These are phyloP conservation scores for Bombyx mandarina DNA, from an alignment of 1,140 invertebrate genomes.

Conservation along the genomic window DNA sequence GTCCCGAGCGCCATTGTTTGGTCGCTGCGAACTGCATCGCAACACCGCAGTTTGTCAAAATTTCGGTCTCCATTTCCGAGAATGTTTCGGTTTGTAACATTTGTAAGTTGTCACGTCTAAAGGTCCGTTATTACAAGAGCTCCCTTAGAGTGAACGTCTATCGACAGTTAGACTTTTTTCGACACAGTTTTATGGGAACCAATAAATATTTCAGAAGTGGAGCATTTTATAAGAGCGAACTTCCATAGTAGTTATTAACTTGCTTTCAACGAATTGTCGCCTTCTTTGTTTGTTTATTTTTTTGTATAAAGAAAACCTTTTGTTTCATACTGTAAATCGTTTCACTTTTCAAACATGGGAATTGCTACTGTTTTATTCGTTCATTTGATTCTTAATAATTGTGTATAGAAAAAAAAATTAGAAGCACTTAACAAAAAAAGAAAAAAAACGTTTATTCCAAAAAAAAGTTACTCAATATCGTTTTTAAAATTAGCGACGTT, in stretches of 20 bases:
- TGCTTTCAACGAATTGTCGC: slow-evolving; percentile 46
- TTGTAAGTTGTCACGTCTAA: slow-evolving; percentile 36
- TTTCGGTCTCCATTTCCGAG: slow-evolving; percentile 57
- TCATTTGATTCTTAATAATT: not conserved
- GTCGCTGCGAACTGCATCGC: slow-evolving; percentile 28
- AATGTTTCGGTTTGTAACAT: slow-evolving; percentile 28
- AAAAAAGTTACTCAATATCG: too few species aligned
- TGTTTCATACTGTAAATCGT: slow-evolving; percentile 20
- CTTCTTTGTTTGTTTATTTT: slow-evolving; percentile 25
- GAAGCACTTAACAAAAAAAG: too few species aligned
- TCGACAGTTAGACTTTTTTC: slow-evolving; percentile 48
- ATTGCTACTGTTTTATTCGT: not conserved
- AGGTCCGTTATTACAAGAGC: slow-evolving; percentile 43
- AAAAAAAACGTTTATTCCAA: too few species aligned
- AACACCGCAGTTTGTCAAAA: slow-evolving; percentile 59
- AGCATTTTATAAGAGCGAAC: slow-evolving; percentile 54
- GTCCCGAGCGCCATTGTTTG: slow-evolving; percentile 35
- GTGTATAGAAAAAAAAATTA: too few species aligned
- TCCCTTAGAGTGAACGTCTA: slow-evolving; percentile 21
- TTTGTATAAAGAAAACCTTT: slow-evolving; percentile 7
- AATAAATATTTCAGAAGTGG: slow-evolving; percentile 60
- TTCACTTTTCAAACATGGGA: slow-evolving; percentile 42
- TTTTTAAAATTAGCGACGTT: too few species aligned
- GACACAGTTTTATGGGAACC: slow-evolving; percentile 36
- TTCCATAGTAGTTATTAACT: slow-evolving; percentile 58